Conservation (phyloP, 2,113 vertebrate genomes). For the Hydrolagus affinis region DNA sequence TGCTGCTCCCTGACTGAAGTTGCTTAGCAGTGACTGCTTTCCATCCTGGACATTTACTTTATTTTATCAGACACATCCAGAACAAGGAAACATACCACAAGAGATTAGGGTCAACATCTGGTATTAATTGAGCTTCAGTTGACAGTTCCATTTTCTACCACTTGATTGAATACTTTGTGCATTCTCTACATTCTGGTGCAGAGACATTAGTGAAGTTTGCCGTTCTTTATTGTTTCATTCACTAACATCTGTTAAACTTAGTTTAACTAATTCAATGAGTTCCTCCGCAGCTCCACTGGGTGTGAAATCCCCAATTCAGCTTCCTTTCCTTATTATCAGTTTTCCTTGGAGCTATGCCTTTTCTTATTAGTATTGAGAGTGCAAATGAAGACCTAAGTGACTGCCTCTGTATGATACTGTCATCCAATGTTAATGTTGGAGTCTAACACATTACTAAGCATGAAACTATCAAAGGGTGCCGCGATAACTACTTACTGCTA, state of each 20-base stretch:
- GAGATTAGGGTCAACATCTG: background rate
- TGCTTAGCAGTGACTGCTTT: background rate
- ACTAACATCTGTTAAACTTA: background rate
- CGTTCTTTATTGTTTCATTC: background rate
- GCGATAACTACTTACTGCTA: no score
- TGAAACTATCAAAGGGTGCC: no score
- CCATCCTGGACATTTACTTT: background rate
- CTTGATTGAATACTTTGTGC: background rate
- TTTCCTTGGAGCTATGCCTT: background rate
- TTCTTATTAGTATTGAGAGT: background rate
- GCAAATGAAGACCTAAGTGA: background rate
- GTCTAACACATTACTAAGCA: no score
- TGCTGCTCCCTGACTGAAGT: background rate
- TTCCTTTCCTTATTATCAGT: background rate
- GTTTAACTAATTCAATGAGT: background rate
- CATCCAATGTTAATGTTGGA: background rate
- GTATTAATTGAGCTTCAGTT: background rate
- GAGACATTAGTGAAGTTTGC: background rate
- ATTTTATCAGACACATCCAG: background rate
- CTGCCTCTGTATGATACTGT: background rate
- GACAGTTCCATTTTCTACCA: background rate
- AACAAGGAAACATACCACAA: background rate
- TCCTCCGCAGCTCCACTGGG: no score
- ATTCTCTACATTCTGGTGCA: background rate
- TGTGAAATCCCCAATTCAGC: background rate